Conservation (phyloP, 1,140 invertebrate genomes). For the Zaprionus vittiger region DNA sequence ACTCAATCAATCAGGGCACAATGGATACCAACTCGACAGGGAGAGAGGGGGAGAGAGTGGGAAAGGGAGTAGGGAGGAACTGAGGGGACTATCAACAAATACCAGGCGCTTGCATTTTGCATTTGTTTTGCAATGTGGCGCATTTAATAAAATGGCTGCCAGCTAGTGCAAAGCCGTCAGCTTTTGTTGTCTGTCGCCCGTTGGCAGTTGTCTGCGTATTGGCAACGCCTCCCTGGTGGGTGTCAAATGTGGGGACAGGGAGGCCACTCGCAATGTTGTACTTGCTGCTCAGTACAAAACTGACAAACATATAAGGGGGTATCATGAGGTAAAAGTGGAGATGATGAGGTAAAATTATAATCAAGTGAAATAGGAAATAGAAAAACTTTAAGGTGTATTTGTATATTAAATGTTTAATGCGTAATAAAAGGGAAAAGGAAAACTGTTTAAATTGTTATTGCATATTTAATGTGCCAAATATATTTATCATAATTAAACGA, state of each 20-base stretch:
- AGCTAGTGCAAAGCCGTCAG: slow-evolving; percentile 23
- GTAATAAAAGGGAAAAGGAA: too few species aligned
- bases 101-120: slow-evolving; percentile 35
- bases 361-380: background rate
- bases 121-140: slow-evolving; percentile 43
- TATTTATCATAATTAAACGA: too few species aligned
- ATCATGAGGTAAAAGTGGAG: background rate
- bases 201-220: slow-evolving; percentile 14
- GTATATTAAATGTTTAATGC: background rate
- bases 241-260: background rate
- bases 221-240: background rate
- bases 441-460: too few species aligned
- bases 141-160: slow-evolving; percentile 45
- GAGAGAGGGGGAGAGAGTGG: background rate
- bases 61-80: background rate
- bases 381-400: background rate
- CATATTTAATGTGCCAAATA: rapidly evolving
- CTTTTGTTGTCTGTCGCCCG: slow-evolving; percentile 24
- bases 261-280: slow-evolving; percentile 14
- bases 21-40: slow-evolving; percentile 16
- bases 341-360: background rate
- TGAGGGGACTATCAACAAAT: slow-evolving; percentile 38
- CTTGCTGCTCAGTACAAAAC: background rate
- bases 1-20: slow-evolving; percentile 69
- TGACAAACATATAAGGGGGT: background rate